These are phyloP conservation scores for Garrulus glandarius DNA, from an alignment of 2,797 vertebrate genomes.

Conservation along the genomic window DNA sequence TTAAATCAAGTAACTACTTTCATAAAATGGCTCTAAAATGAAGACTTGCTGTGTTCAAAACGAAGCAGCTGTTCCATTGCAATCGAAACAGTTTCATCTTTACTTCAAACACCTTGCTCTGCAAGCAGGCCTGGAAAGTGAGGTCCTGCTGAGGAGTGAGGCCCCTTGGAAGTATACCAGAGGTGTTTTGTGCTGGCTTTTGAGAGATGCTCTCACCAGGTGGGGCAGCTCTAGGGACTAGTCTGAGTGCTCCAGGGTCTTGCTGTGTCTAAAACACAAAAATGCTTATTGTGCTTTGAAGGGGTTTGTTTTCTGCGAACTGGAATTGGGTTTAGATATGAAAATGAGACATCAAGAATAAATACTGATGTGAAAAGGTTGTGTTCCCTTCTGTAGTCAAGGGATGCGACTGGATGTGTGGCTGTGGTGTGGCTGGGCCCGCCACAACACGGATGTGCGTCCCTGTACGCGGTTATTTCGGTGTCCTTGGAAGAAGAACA, in stretches of 20 bases:
- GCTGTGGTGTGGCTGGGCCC: accelerated
- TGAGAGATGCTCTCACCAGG: neutral
- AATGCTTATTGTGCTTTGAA: too few species aligned
- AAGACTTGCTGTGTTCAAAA: neutral
- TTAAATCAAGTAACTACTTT: neutral
- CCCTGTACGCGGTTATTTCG: accelerated
- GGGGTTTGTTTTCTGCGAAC: neutral
- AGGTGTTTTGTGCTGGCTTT: neutral
- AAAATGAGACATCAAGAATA: neutral
- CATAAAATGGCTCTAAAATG: neutral
- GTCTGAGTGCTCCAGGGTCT: accelerated
- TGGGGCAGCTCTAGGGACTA: neutral
- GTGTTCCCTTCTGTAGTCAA: accelerated
- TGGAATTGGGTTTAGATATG: neutral
- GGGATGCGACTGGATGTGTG: accelerated
- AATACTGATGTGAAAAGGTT: neutral
- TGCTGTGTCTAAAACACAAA: neutral
- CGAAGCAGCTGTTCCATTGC: neutral
- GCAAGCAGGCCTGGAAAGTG: neutral
- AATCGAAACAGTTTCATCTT: neutral
- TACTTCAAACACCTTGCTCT: neutral
- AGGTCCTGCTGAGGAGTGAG: neutral
- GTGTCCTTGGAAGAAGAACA: neutral
- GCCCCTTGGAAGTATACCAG: neutral
- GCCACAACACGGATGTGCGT: accelerated